Evolutionary conservation across 2,113 vertebrate species (phyloP), one percentile per base, ranked within the genome.

Genomic region (Willisornis vidua): DNA sequence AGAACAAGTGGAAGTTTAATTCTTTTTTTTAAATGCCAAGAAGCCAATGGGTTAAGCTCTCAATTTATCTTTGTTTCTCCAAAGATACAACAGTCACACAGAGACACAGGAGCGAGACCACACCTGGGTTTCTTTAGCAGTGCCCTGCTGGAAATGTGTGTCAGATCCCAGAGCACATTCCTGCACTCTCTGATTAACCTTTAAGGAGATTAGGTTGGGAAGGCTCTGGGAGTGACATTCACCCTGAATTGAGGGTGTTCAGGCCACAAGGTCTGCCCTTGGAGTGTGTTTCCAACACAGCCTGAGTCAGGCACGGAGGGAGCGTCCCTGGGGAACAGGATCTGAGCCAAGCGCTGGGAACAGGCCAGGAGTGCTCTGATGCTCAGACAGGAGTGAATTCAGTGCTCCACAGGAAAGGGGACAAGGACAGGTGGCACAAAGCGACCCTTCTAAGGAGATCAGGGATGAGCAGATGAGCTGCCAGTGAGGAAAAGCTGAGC

Each of bases 41-140:
- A 95, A 97, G 95, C 93, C 96, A 97, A 82, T n/a, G 93, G 96
- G 96, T 97, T 97, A 97, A 97, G 90, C 96, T 97, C 95, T 96
- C 95, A 90, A 96, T 97, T 96, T 93, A 97, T 97, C 96, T 96
- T 96, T 96, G 96, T 96, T 97, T 87, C 96, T 97, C 73, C 89
- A 93, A 79, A 96, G 96, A 92, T 94, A 94, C 92, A 92, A 51
- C 92, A 51, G 80, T 78, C 87, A 74, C 54, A 4, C 77, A 75
- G 85, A 94, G 93, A 91, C 93, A 86, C 90, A 96, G 75, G 90
- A 89, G 93, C 3, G 1, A 89, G 96, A 97, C 96, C 94, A 97
- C 96, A 97, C 96, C 96, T 97, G 96, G 72, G 88, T 96, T 96
- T 94, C 96, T 95, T 96, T 95, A 97, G 84, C 33, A 41, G 96